These are phyloP conservation scores for Sebastes minor DNA, from an alignment of 2,797 vertebrate species.

Conservation along the genomic window DNA sequence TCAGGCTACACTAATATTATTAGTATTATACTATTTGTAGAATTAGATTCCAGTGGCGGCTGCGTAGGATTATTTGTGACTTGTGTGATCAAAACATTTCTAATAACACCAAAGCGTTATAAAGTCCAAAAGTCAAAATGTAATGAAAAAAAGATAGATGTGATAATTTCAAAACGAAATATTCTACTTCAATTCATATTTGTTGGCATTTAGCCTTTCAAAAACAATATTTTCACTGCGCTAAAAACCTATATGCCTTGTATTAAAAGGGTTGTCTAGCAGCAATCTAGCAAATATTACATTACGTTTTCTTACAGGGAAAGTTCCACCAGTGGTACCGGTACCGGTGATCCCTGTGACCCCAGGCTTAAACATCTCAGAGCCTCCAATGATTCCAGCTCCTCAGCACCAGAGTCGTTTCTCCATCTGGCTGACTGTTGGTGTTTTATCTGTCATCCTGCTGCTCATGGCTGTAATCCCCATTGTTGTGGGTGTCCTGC, in stretches of 20 bases:
- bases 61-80: not conserved
- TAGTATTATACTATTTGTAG: not conserved
- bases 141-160: not conserved
- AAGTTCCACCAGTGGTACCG: conserved; percentile 1
- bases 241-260: no score
- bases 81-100: not conserved
- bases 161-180: rapidly evolving
- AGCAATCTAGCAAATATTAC: no score
- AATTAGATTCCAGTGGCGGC: not conserved
- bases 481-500: not conserved
- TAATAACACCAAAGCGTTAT: not conserved
- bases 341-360: not conserved
- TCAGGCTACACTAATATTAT: not conserved
- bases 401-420: not conserved
- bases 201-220: not conserved
- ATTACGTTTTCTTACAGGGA: conserved; percentile 53
- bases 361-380: not conserved
- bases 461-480: conserved; percentile 41
- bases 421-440: not conserved
- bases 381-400: not conserved
- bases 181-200: not conserved
- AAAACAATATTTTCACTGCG: no score
- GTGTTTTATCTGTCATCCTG: conserved; percentile 38
- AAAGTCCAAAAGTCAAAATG: not conserved
- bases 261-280: no score